Base-by-base conservation (phyloP, 2,113 vertebrate species). In the Callipepla californica region DNA sequence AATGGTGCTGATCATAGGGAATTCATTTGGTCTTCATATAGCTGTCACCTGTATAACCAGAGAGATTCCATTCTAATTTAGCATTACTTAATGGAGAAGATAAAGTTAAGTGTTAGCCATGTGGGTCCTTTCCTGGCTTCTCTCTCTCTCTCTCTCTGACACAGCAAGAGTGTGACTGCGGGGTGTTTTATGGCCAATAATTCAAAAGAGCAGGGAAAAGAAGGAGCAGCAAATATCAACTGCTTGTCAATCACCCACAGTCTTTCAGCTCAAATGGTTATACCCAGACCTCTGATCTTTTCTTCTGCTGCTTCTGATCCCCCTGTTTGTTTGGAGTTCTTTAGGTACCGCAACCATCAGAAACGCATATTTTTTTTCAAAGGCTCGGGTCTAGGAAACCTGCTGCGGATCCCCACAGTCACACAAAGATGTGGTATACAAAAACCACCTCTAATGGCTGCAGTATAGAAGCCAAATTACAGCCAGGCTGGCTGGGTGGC, bases 11-110 rank as follows among this genome's bases (percentile, higher is more conserved):
- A 95, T 96, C 95, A 92, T 42, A 91, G 93, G 89, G 89, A 96
- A 96, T 95, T 96, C 92, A 96, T 96, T 96, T 96, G 95, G 93
- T 83, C 93, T 97, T 93, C 96, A 95, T 96, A 97, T 93, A 97
- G 72, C 97, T 97, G 96, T 97, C 96, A 96, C 92, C 94, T 95
- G 93, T 90, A 95, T 89, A 93, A 85, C 92, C 65, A 68, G 94
- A 69, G 53, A 28, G 61, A 92, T 96, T 96, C 95, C 92, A 89
- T 96, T 95, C 89, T 96, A 97, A 97, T 97, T 97, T 96, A 96
- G 85, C 85, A 67, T 96, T 95, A 78, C 94, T 96, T 96, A 97
- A 97, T 95, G 92, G 94, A 82, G 85, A 92, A 92, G 93, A 95
- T 97, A 96, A 96, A 96, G 95, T 92, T 94, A 97, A 96, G 90